Evolutionary conservation across 2,888 invertebrate genomes (phyloP), one percentile per base, ranked within the genome.

Genomic region (Litoditis marina): DNA sequence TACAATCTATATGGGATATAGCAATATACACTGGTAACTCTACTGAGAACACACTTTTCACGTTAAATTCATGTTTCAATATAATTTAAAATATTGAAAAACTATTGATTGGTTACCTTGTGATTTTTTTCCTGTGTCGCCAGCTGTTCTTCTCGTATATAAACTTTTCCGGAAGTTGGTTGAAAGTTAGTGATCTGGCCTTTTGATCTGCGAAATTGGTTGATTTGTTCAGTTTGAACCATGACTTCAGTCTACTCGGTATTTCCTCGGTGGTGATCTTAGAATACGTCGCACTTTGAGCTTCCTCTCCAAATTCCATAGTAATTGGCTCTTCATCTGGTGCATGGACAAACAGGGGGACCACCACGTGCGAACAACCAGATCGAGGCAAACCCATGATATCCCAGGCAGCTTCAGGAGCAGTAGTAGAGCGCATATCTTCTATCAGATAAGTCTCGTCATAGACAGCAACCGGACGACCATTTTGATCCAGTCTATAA

Each of bases 381-480:
- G 60, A 53, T 57, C 55, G 55, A 16, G 52, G 53, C 6, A 34
- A 56, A 1, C 39, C 49, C 3, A 36, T 11, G 13, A 55, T 25
- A 13, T 46, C 30, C 63, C 66, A 66, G 4, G 16, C 53, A 2
- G 63, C 66, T 56, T 66, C 66, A 46, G 36, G 49, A 13, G 60
- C 55, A 0, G 63, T 63, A 27, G 52, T 52, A 4, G 63, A 60
- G 0, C 55, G 6, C 50, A 60, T 42, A 39, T 66, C 66, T 32
- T 56, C 32, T 22, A 57, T 31, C 22, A 55, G 32, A n/a, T 42
- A 22, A 8, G 47, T 47, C 8, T 66, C 66, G 34, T 66, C 57
- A 34, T 49, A 49, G 7, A 49, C 49, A 2, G 27, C 5, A 25
- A 27, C 28, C 3, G 16, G 25, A 5, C 22, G 16, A 2, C 49